These are phyloP conservation scores for Pollenia griseotomentosa DNA, from an alignment of 2,888 invertebrate species.

Conservation along the genomic window DNA sequence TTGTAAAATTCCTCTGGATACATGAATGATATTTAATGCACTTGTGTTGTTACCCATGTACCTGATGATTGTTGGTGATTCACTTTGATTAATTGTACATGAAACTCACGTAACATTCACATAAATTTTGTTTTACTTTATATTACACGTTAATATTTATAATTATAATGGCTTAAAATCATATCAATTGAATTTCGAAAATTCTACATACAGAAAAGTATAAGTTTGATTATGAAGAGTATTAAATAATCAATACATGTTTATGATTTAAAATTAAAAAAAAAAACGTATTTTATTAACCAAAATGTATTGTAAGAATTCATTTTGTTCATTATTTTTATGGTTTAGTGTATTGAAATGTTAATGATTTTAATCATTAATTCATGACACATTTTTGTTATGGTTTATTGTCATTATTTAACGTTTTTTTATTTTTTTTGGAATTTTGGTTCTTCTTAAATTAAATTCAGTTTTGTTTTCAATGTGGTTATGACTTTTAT, in stretches of 20 bases:
- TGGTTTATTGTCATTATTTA: conserved; percentile 69
- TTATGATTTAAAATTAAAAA: conserved; percentile 26
- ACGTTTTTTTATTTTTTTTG: not conserved
- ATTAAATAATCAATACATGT: conserved; percentile 54
- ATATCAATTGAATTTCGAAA: conserved; percentile 55
- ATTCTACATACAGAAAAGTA: conserved; percentile 31
- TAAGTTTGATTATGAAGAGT: not conserved
- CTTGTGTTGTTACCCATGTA: not conserved
- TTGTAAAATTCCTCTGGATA: not conserved
- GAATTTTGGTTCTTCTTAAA: conserved; percentile 7
- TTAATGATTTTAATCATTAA: conserved; percentile 69
- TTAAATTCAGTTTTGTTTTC: conserved; percentile 29
- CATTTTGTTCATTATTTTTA: conserved; percentile 20
- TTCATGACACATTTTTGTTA: conserved; percentile 69
- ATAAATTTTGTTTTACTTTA: conserved; percentile 68
- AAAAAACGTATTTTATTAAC: too few relatives aligned
- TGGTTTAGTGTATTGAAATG: conserved; percentile 49
- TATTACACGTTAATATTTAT: conserved; percentile 60
- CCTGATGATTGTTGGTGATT: conserved; percentile 15
- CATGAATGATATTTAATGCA: conserved; percentile 59
- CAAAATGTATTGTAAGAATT: too few relatives aligned
- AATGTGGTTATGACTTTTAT: conserved; percentile 49
- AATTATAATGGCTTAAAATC: conserved; percentile 63
- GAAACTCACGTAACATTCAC: conserved; percentile 65
- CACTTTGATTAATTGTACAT: conserved; percentile 50